These are phyloP conservation scores for Drosophila prolongata DNA, from an alignment of 2,888 invertebrate genomes.

Conservation along the genomic window DNA sequence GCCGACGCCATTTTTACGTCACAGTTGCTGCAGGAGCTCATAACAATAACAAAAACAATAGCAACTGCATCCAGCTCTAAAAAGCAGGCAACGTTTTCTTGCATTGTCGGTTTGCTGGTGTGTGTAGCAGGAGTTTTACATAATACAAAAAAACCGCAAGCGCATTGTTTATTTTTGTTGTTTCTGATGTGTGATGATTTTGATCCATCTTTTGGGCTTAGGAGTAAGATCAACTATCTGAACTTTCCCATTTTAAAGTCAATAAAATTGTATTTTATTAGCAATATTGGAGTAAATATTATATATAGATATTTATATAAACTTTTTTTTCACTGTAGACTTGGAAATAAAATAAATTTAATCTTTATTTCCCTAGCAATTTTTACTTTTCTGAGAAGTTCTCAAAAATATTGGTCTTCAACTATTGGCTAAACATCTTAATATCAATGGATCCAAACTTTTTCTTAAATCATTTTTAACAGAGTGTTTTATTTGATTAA, in stretches of 20 bases:
- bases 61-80: slow-evolving; percentile 49
- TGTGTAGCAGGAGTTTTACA: slow-evolving; percentile 31
- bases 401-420: too few relatives aligned
- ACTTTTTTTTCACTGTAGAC: too few relatives aligned
- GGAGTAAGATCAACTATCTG: slow-evolving; percentile 4
- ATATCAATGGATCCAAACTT: too few relatives aligned
- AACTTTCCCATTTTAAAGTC: not conserved
- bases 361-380: too few relatives aligned
- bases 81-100: slow-evolving; percentile 57
- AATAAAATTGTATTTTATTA: too few relatives aligned
- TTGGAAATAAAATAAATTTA: too few relatives aligned
- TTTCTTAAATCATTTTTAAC: too few relatives aligned
- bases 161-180: slow-evolving; percentile 33
- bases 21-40: slow-evolving; percentile 25
- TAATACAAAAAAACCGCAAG: slow-evolving; percentile 43
- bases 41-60: slow-evolving; percentile 51
- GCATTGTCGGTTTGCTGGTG: slow-evolving; percentile 1
- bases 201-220: slow-evolving; percentile 51
- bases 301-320: too few relatives aligned
- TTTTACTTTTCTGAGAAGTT: too few relatives aligned
- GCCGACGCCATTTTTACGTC: slow-evolving; percentile 56
- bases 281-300: too few relatives aligned
- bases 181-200: slow-evolving; percentile 36
- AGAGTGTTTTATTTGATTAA: too few relatives aligned
- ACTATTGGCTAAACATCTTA: too few relatives aligned